phyloP scores from a whole-genome alignment of 2,888 invertebrate genomes.

The Euplagia quadripunctaria region DNA sequence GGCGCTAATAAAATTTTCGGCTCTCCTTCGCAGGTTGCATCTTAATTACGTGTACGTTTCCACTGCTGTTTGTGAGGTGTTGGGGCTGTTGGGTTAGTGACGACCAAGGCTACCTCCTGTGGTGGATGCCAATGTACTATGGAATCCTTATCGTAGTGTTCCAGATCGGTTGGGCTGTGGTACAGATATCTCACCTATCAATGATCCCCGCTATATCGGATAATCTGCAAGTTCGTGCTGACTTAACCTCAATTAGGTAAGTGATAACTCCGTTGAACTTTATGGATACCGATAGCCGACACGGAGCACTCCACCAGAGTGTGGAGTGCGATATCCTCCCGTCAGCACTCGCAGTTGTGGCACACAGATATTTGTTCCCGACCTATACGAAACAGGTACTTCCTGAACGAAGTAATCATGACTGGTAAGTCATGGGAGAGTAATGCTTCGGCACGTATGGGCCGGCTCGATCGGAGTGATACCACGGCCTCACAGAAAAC shows the following conservation, averaged over 20 bases:
- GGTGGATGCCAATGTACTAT: slow-evolving; percentile 88
- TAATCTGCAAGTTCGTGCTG: slow-evolving; percentile 90
- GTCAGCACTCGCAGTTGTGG: too few relatives aligned
- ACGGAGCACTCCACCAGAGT: too few relatives aligned
- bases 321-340: too few relatives aligned
- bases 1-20: too few relatives aligned
- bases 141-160: slow-evolving; percentile 90
- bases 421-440: too few relatives aligned
- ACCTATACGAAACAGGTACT: too few relatives aligned
- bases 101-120: slow-evolving; percentile 70
- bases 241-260: slow-evolving; percentile 93
- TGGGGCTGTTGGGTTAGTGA: slow-evolving; percentile 84
- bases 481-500: too few relatives aligned
- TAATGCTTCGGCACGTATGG: too few relatives aligned
- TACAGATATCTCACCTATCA: slow-evolving; percentile 97
- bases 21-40: slow-evolving; percentile 86
- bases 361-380: too few relatives aligned
- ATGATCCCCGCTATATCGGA: slow-evolving; percentile 94
- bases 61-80: slow-evolving; percentile 92
- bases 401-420: too few relatives aligned
- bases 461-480: too few relatives aligned
- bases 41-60: slow-evolving; percentile 91
- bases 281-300: neutral
- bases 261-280: neutral
- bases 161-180: slow-evolving; percentile 97